Conservation (phyloP, 2,797 vertebrate species). For the Danio kyathit region DNA sequence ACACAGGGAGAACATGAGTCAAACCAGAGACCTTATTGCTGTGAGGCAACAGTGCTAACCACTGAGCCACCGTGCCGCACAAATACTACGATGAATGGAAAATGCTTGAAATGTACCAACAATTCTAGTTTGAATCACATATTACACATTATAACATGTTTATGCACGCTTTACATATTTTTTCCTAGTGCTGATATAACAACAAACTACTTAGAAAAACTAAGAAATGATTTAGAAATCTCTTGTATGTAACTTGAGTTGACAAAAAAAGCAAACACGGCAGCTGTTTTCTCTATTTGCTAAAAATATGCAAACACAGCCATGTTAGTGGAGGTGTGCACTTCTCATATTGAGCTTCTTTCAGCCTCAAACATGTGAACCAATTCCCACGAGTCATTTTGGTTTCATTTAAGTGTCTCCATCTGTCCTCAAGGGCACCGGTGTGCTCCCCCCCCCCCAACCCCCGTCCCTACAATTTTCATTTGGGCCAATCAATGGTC, state of each 20-base stretch:
- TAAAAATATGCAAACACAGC: neutral
- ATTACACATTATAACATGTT: neutral
- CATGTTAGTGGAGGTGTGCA: neutral
- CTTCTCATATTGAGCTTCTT: neutral
- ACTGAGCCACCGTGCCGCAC: no score
- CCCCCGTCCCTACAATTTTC: neutral
- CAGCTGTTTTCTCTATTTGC: neutral
- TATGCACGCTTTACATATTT: neutral
- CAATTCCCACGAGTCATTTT: constrained; percentile 2
- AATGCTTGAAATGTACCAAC: no score
- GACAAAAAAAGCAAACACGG: neutral
- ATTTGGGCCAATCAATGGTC: constrained; percentile 24
- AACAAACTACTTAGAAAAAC: neutral
- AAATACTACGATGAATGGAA: no score
- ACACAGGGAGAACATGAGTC: no score
- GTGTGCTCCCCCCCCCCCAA: no score
- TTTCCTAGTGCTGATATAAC: neutral
- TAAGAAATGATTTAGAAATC: neutral
- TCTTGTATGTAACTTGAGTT: neutral
- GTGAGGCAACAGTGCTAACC: no score
- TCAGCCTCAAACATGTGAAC: neutral
- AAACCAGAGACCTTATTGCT: no score
- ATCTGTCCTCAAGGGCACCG: constrained; percentile 12
- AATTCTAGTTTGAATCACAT: no score
- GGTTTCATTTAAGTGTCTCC: constrained; percentile 10